A percentile compares a stretch with the other conserved stretches of the same genome.
phyloP scores from a whole-genome alignment of 2,888 invertebrate genomes.

The Melinaea menophilus region DNA sequence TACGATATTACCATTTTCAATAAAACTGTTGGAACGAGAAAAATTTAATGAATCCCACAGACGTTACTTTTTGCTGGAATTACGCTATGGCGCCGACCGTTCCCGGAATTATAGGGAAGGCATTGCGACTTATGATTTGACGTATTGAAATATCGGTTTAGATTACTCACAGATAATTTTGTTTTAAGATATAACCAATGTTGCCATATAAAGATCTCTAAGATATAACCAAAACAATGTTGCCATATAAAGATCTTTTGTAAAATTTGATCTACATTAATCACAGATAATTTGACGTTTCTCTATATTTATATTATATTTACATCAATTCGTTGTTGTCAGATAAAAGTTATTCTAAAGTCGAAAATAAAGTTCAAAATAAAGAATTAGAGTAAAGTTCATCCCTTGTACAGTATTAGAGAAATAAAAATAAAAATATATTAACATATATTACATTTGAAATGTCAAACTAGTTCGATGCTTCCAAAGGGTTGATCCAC shows the following conservation, averaged over 20 bases:
- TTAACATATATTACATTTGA: too few relatives aligned
- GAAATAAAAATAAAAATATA: too few relatives aligned
- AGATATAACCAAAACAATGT: background rate
- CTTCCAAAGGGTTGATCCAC: too few relatives aligned
- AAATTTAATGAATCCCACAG: conserved; percentile 8
- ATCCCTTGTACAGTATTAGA: too few relatives aligned
- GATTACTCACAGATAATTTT: background rate
- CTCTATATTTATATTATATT: too few relatives aligned
- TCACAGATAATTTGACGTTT: too few relatives aligned
- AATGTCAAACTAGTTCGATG: too few relatives aligned
- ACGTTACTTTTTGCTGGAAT: conserved; percentile 1
- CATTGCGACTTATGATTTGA: background rate
- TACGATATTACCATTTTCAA: conserved; percentile 6
- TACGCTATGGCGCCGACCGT: background rate
- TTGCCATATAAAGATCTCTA: background rate
- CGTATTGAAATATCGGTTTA: background rate
- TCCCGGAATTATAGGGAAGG: background rate
- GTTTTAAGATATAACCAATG: background rate
- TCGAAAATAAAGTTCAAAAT: too few relatives aligned
- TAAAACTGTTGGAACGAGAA: conserved; percentile 3
- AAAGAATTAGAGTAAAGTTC: too few relatives aligned
- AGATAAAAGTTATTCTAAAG: too few relatives aligned
- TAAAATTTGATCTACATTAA: too few relatives aligned
- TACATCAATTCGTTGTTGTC: too few relatives aligned
- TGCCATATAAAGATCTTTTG: background rate